Base-by-base conservation (phyloP, 2,797 vertebrate species). In the Mus spretus region DNA sequence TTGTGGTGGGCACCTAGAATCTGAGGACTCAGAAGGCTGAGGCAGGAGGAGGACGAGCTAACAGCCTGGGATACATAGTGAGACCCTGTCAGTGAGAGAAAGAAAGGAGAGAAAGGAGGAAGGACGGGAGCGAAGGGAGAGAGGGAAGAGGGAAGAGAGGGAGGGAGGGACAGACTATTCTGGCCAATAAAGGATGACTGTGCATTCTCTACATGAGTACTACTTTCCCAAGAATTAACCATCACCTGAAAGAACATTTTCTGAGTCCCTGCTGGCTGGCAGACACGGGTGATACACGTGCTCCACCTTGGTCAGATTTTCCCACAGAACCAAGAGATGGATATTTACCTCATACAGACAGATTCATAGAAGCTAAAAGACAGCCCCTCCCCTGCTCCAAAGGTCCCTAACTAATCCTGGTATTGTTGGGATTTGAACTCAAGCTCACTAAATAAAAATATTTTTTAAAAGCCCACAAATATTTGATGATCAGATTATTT, bases 401-500 rank as follows among this genome's bases (percentile, higher is more conserved):
- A 81, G 44, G 4, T 26, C 55, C 47, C 61, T 20, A 61, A 57
- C n/a, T 13, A 55, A 70, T 37, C 61, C 7, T 2, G 6, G 50
- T 8, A 37, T 6, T 67, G 50, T 82, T 57, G 65, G 47, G 22
- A 87, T 72, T 80, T 84, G 72, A 77, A 92, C 28, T 77, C 85
- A 91, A 37, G 57, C 13, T 63, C 17, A 93, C 61, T 88, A 92
- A 90, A 59, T 70, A 8, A 17, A 7, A 95, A 55, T 67, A 24
- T 22, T 84, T 63, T 74, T 47, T 89, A 17, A 28, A 59, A 63
- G 50, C 24, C 59, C n/a, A 40, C n/a, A 72, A 85, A 59, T 90
- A 96, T 90, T 72, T 53, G 22, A 82, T 92, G 44, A 93, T 63
- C 65, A n/a, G 31, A 67, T 79, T 11, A 50, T 87, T 93, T 83